Conservation (phyloP, 2,888 invertebrate species). For the Odontocerum albicorne region DNA sequence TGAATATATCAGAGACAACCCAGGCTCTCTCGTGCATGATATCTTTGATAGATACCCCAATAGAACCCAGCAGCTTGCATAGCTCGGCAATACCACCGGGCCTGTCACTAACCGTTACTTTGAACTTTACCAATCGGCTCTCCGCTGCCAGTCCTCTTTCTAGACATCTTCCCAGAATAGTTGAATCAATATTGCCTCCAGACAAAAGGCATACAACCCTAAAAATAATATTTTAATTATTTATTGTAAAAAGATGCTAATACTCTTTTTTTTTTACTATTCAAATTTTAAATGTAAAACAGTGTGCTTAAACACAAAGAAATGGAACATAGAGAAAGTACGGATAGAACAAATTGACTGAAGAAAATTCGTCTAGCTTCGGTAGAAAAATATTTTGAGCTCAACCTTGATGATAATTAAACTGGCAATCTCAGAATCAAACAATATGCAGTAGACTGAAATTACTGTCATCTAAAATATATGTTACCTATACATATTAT, state of each 20-base stretch:
- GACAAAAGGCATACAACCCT: conserved; percentile 84
- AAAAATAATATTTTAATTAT: conserved; percentile 38
- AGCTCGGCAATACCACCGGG: conserved; percentile 88
- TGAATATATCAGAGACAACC: conserved; percentile 88
- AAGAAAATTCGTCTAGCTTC: too few species aligned
- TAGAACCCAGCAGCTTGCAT: conserved; percentile 70
- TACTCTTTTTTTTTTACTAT: too few species aligned
- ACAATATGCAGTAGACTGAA: too few species aligned
- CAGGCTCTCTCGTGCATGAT: conserved; percentile 96
- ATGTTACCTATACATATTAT: too few species aligned
- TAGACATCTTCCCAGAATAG: conserved; percentile 83
- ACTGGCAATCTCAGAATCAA: too few species aligned
- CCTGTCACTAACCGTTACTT: conserved; percentile 74
- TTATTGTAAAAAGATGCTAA: conserved; percentile 1
- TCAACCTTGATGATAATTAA: too few species aligned
- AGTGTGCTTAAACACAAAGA: too few species aligned
- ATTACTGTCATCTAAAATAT: too few species aligned
- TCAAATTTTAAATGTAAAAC: too few species aligned
- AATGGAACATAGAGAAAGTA: background rate
- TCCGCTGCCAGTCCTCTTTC: conserved; percentile 89
- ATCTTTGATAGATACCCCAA: conserved; percentile 91
- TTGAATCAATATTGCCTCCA: conserved; percentile 92
- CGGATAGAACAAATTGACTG: background rate
- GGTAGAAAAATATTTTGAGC: too few species aligned
- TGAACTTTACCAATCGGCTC: conserved; percentile 65